These are phyloP conservation scores for Cyrtonyx montezumae DNA, from an alignment of 2,113 vertebrate genomes.

Conservation along the genomic window DNA sequence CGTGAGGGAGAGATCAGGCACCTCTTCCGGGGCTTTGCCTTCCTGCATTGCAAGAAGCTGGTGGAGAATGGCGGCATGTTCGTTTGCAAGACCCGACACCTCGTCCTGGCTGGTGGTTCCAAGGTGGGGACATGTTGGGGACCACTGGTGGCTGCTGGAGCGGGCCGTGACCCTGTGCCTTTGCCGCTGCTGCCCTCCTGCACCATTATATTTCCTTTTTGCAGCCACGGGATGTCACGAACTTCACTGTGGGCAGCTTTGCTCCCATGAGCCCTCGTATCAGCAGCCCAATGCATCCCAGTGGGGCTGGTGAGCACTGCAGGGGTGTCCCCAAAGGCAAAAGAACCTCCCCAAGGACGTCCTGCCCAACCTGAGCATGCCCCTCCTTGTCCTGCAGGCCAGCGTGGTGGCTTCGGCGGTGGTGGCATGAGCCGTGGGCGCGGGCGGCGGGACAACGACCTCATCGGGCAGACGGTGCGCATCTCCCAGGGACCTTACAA, in stretches of 20 bases:
- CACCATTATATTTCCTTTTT: accelerated
- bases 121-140: constrained; percentile 77
- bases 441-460: constrained; percentile 91
- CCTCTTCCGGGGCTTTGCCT: constrained; percentile 89
- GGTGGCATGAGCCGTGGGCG: constrained; percentile 89
- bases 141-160: not conserved
- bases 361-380: not conserved
- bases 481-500: constrained; percentile 97
- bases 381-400: constrained; percentile 38
- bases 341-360: not conserved
- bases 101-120: constrained; percentile 91
- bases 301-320: constrained; percentile 76
- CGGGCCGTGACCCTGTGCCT: accelerated
- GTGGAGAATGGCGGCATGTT: constrained; percentile 98
- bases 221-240: constrained; percentile 92
- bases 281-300: constrained; percentile 94
- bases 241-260: constrained; percentile 91
- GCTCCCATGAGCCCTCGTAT: constrained; percentile 95
- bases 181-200: no score
- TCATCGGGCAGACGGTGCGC: constrained; percentile 94
- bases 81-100: constrained; percentile 91
- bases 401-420: constrained; percentile 80
- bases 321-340: accelerated
- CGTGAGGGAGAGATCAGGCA: constrained; percentile 94
- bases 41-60: constrained; percentile 97